Evolutionary conservation across 2,113 vertebrate species (phyloP), one percentile per base, ranked within the genome.

Genomic region (Carassius carassius): DNA sequence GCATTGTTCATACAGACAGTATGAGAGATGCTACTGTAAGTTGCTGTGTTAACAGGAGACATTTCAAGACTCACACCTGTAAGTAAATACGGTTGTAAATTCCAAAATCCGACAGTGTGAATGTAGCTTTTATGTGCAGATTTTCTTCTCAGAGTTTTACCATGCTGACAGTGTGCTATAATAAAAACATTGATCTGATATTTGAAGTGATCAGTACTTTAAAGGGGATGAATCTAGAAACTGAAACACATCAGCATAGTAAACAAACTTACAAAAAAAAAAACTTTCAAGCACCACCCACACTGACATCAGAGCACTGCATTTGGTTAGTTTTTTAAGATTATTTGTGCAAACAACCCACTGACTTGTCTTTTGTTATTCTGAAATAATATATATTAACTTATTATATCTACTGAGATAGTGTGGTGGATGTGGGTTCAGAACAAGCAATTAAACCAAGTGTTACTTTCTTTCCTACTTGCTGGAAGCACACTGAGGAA

Each of bases 401-500:
- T 23, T n/a, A 44, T 44, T 23, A 41, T 73, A 44, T 41, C 37
- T 69, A 69, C 67, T 41, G 67, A 32, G 75, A 2, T 17, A 77
- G n/a, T 10, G 51, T 70, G 51, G 16, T 54, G 4, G 9, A 35
- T 32, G 32, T 62, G 32, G 77, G 35, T 41, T 62, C 21, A 21
- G 35, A 44, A 13, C 19, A 78, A 12, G 35, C 19, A 78, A 41
- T 62, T 58, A 23, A 63, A 65, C 56, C 14, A 25, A 44, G n/a
- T 47, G 23, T 32, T 76, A 29, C 73, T 76, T 54, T 6, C 75
- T 84, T 78, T 83, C 16, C 87, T 3, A 1, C n/a, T 79, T 44
- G 58, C 88, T 83, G 85, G 86, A 81, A 72, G 79, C 67, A 87
- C 82, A 32, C 73, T 77, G 72, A 90, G 60, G 87, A 86, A 82